A percentile compares a stretch with the other conserved stretches of the same genome.
These are phyloP conservation scores for Eurytemora carolleeae DNA, from an alignment of 1,140 invertebrate genomes.

Conservation along the genomic window DNA sequence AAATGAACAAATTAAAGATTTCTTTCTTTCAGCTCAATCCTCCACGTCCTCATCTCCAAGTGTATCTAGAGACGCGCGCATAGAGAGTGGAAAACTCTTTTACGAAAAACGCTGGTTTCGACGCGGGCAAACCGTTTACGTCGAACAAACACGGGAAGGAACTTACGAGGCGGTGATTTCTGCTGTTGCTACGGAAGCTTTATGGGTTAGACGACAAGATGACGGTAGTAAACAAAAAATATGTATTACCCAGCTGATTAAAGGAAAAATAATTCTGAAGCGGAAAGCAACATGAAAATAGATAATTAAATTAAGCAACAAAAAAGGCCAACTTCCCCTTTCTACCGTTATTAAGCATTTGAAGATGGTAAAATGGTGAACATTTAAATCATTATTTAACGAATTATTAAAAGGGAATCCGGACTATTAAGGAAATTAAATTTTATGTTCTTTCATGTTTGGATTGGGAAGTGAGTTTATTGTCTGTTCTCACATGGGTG, in stretches of 20 bases:
- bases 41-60: constrained; percentile 1
- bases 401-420: no score
- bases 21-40: constrained; percentile 4
- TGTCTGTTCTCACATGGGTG: no score
- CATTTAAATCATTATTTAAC: no score
- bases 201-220: background rate
- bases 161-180: constrained; percentile 1
- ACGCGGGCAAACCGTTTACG: constrained; percentile 15
- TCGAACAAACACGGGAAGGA: background rate
- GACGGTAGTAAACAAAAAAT: constrained; percentile 9
- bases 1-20: background rate
- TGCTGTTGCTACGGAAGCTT: constrained; percentile 1
- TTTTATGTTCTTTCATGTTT: no score
- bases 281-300: constrained; percentile 5
- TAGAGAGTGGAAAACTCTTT: constrained; percentile 29
- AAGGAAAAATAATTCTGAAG: constrained; percentile 11
- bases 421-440: no score
- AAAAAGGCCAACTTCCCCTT: no score
- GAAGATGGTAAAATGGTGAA: no score
- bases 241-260: constrained; percentile 4
- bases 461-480: no score
- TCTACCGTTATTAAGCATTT: no score
- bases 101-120: constrained; percentile 31
- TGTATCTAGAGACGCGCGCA: constrained; percentile 23
- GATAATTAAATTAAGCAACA: no score